phyloP scores from a whole-genome alignment of 2,888 invertebrate species.

The Amiota minor region DNA sequence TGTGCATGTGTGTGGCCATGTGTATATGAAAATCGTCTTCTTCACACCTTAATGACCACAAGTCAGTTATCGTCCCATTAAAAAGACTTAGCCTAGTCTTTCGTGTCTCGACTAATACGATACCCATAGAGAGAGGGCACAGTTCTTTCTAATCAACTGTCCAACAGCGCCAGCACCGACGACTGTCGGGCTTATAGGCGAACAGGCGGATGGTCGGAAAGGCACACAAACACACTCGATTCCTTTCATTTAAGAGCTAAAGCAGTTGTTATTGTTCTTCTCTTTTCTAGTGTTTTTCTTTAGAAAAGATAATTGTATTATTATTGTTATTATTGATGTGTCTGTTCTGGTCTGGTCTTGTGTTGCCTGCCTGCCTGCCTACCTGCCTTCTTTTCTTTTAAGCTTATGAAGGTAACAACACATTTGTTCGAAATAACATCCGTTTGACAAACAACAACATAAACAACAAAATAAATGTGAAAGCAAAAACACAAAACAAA shows the following conservation, averaged over 20 bases:
- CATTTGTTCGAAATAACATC: constrained; percentile 7
- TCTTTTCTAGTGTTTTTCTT: not conserved
- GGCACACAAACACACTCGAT: too few relatives aligned
- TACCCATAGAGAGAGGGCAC: too few relatives aligned
- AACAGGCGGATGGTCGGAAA: too few relatives aligned
- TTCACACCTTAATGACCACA: constrained; percentile 21
- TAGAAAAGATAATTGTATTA: constrained; percentile 11
- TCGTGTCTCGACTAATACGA: too few relatives aligned
- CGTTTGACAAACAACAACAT: not conserved
- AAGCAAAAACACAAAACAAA: too few relatives aligned
- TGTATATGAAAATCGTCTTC: constrained; percentile 16
- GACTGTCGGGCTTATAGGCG: not conserved
- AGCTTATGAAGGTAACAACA: not conserved
- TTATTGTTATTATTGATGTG: not conserved
- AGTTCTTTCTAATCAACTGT: too few relatives aligned
- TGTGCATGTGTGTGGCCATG: not conserved
- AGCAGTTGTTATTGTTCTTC: not conserved
- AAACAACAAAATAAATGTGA: not conserved
- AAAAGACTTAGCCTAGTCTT: too few relatives aligned
- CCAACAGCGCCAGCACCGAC: too few relatives aligned
- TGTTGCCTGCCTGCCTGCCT: not conserved
- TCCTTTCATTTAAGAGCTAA: too few relatives aligned
- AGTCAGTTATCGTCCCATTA: constrained; percentile 12
- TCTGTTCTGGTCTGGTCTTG: not conserved
- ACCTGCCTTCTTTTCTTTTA: not conserved